A percentile compares a stretch with the other conserved stretches of the same genome.
Conservation (phyloP, 1,140 invertebrate species). For the Drosophila auraria region DNA sequence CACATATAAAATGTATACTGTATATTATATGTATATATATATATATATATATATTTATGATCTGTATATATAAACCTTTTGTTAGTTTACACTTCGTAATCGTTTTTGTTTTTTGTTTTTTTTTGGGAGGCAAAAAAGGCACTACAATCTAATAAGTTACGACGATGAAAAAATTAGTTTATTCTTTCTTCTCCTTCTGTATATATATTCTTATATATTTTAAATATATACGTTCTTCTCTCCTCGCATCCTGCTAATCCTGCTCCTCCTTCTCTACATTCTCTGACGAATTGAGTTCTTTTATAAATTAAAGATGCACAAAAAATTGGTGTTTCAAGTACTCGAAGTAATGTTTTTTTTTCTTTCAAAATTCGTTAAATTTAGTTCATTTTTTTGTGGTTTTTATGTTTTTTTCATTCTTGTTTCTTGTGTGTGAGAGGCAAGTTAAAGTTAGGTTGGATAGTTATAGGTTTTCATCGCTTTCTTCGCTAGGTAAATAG, state of each 20-base stretch:
- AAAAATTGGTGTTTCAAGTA: conserved; percentile 78
- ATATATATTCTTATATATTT: conserved; percentile 35
- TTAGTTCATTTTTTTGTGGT: conserved; percentile 26
- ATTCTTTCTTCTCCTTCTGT: conserved; percentile 26
- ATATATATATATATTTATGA: conserved; percentile 41
- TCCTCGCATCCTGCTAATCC: neutral
- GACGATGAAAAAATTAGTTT: conserved; percentile 63
- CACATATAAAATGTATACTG: conserved; percentile 46
- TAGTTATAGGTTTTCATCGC: conserved; percentile 2
- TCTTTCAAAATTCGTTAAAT: conserved; percentile 57
- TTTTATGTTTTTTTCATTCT: conserved; percentile 11
- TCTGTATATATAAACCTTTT: conserved; percentile 64
- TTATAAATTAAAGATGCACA: conserved; percentile 59
- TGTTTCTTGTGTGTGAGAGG: conserved; percentile 38
- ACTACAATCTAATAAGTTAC: conserved; percentile 82
- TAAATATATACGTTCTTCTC: conserved; percentile 31
- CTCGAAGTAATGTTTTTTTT: conserved; percentile 63
- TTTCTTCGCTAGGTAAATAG: conserved; percentile 19
- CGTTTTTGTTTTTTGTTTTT: conserved; percentile 42
- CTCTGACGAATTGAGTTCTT: conserved; percentile 26
- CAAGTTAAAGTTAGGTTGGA: conserved; percentile 35
- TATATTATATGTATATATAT: conserved; percentile 41
- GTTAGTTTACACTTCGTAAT: conserved; percentile 60
- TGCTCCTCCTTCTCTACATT: conserved; percentile 22
- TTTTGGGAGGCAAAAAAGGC: conserved; percentile 81